Evolutionary conservation across 2,797 vertebrate species (phyloP).

Genomic region (Sebastes cheni): DNA sequence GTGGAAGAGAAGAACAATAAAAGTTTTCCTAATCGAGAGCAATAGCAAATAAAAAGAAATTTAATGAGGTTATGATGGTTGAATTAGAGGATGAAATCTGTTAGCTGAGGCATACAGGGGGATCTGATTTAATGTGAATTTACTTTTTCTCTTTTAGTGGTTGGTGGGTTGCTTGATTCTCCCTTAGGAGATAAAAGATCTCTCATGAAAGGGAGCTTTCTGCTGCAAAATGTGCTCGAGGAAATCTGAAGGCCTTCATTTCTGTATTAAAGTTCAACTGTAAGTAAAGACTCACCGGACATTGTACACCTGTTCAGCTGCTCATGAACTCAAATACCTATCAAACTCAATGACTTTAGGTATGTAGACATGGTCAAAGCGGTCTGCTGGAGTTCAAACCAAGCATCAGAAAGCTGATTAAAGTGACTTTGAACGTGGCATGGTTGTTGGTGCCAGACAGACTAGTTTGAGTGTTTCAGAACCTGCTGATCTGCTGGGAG

Average conservation of each 20-base stretch:
- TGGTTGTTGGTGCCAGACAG: not conserved
- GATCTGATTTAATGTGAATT: conserved; percentile 67
- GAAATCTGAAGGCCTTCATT: conserved; percentile 53
- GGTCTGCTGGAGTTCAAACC: not conserved
- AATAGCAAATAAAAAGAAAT: conserved; percentile 63
- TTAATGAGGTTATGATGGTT: conserved; percentile 74
- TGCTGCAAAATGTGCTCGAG: conserved; percentile 53
- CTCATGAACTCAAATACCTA: not conserved
- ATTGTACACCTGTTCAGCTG: not conserved
- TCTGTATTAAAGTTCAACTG: conserved; percentile 1
- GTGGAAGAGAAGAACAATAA: conserved; percentile 2
- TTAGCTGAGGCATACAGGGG: conserved; percentile 52
- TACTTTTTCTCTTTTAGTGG: conserved; percentile 26
- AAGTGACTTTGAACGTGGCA: not conserved
- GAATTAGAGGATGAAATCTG: conserved; percentile 70
- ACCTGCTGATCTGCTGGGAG: not conserved
- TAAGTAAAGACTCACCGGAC: not conserved
- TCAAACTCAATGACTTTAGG: not conserved
- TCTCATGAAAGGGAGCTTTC: conserved; percentile 47
- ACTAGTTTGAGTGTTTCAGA: not conserved
- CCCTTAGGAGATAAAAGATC: conserved; percentile 57
- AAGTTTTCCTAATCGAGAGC: conserved; percentile 51
- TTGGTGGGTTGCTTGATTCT: conserved; percentile 35
- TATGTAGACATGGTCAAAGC: not conserved
- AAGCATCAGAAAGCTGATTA: not conserved